phyloP scores from a whole-genome alignment of 2,797 vertebrate species.

The Halcyon leucocephala region DNA sequence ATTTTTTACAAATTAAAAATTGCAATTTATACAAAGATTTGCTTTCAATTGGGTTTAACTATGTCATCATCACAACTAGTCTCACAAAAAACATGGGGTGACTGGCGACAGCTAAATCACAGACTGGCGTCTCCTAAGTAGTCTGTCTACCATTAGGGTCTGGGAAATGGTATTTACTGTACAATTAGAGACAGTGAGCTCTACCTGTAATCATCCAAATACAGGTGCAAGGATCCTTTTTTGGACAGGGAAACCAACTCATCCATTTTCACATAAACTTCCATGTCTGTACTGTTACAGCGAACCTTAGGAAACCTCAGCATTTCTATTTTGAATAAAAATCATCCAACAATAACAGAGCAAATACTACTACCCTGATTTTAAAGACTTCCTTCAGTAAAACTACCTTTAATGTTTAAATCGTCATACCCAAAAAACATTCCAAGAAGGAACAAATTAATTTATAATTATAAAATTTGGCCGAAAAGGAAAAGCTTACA shows the following conservation, averaged over 20 bases:
- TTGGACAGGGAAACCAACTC: slow-evolving; percentile 88
- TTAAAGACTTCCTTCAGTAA: slow-evolving; percentile 68
- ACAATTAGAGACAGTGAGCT: slow-evolving; percentile 93
- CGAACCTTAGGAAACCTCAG: slow-evolving; percentile 77
- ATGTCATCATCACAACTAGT: slow-evolving; percentile 88
- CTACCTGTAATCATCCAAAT: slow-evolving; percentile 95
- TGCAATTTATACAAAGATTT: slow-evolving; percentile 87
- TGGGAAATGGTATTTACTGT: slow-evolving; percentile 94
- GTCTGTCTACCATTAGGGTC: slow-evolving; percentile 91
- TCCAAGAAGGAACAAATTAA: slow-evolving; percentile 20
- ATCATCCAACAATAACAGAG: not conserved
- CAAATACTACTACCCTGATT: not conserved
- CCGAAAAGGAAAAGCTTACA: not conserved
- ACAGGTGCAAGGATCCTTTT: slow-evolving; percentile 90
- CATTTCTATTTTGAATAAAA: slow-evolving; percentile 59
- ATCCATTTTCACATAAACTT: slow-evolving; percentile 89
- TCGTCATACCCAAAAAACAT: slow-evolving; percentile 75
- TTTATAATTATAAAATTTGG: slow-evolving; percentile 23
- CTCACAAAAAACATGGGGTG: slow-evolving; percentile 84
- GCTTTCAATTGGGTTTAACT: slow-evolving; percentile 87
- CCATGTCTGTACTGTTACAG: slow-evolving; percentile 82
- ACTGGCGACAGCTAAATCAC: slow-evolving; percentile 94
- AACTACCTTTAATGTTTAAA: slow-evolving; percentile 81
- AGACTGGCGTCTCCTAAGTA: slow-evolving; percentile 91
- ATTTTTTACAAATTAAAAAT: slow-evolving; percentile 84